A percentile compares a stretch with the other conserved stretches of the same genome.
Conservation (phyloP, 2,113 vertebrate genomes). For the Pseudolaguvia tuberculata region DNA sequence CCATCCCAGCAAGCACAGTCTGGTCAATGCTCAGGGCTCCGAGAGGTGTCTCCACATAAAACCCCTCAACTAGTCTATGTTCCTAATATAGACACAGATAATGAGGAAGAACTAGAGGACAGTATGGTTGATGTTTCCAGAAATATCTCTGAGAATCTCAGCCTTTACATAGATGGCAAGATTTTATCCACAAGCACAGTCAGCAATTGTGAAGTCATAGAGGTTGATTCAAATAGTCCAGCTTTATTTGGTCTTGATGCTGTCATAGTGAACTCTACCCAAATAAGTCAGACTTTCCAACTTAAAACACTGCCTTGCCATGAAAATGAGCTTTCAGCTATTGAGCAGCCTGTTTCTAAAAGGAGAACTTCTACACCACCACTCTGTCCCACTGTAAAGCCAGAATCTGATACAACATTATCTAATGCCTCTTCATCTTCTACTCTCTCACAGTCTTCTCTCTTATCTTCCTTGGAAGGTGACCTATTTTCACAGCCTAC, state of each 20-base stretch:
- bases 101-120: constrained; percentile 86
- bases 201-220: constrained; percentile 90
- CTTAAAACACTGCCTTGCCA: constrained; percentile 70
- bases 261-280: constrained; percentile 79
- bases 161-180: constrained; percentile 95
- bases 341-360: constrained; percentile 74
- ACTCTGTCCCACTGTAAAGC: constrained; percentile 82
- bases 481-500: constrained; percentile 64
- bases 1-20: constrained; percentile 48
- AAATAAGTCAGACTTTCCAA: constrained; percentile 76
- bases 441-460: constrained; percentile 67
- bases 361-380: constrained; percentile 92
- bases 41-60: constrained; percentile 60
- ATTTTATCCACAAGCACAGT: constrained; percentile 82
- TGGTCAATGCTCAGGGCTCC: constrained; percentile 56
- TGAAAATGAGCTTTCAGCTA: constrained; percentile 67
- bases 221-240: constrained; percentile 83
- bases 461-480: constrained; percentile 63
- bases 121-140: constrained; percentile 91
- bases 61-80: constrained; percentile 73
- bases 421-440: constrained; percentile 61
- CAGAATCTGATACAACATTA: constrained; percentile 73
- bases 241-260: constrained; percentile 85
- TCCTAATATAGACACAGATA: constrained; percentile 87
- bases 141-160: constrained; percentile 96